phyloP scores from a whole-genome alignment of 2,113 vertebrate species.

The Procapra przewalskii region DNA sequence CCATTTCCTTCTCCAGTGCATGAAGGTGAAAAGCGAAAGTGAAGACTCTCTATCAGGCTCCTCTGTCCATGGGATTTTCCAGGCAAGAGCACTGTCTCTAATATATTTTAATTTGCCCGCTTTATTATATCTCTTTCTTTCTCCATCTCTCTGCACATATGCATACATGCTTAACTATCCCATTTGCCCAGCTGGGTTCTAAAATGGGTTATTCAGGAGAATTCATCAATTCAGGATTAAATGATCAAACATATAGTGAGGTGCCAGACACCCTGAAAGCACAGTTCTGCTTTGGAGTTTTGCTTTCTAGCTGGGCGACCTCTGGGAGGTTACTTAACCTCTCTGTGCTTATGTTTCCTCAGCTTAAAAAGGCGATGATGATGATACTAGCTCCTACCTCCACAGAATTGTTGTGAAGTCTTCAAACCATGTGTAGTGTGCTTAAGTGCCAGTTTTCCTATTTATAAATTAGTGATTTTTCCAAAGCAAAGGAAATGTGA shows the following conservation, averaged over 20 bases:
- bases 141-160: background rate
- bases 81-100: background rate
- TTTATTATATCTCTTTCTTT: background rate
- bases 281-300: background rate
- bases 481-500: background rate
- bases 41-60: background rate
- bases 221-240: background rate
- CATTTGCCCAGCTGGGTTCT: background rate
- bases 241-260: background rate
- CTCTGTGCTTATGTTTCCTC: background rate
- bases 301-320: background rate
- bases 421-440: background rate
- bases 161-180: background rate
- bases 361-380: background rate
- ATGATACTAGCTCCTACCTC: background rate
- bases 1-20: background rate
- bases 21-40: background rate
- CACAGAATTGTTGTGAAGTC: background rate
- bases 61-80: background rate
- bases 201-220: background rate
- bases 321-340: background rate
- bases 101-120: background rate
- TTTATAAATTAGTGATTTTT: background rate
- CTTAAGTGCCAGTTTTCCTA: background rate
- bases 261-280: background rate